Evolutionary conservation across 2,113 vertebrate species (phyloP), one percentile per base, ranked within the genome.

Genomic region (Sylvietta virens): DNA sequence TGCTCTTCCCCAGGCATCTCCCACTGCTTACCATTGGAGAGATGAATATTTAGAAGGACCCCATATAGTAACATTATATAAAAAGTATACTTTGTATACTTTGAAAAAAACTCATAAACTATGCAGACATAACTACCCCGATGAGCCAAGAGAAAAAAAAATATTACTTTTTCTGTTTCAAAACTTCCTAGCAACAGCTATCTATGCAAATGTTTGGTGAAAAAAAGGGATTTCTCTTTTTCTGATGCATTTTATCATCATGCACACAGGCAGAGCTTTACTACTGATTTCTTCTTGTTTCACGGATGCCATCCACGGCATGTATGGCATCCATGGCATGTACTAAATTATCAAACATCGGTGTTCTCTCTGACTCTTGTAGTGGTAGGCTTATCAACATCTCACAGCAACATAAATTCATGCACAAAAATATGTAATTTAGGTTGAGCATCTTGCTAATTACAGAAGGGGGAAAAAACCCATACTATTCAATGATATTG

Each of bases 381-480:
- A 76, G 24, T 37, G 10, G 10, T 11, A 48, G 12, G 10, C 3
- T 31, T 73, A 78, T 37, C 13, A 81, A 37, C 6, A 35, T 39
- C 66, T 82, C 40, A 51, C 13, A 77, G 13, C 23, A 83, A 72
- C 18, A 8, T 56, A 80, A 71, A 77, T 35, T 19, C 17, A 10
- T 24, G 18, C 33, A 35, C 11, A 86, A 80, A 88, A 71, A 22
- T 27, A 2, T 7, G 0, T 58, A 42, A 67, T 60, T 72, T 60
- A 33, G 56, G 11, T 60, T 21, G 3, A 80, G 5, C 15, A n/a
- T 50, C 57, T 53, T 60, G 5, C 4, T 80, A 76, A 72, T 77
- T 69, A 77, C 16, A 56, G 19, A 61, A 83, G 3, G 7, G 10
- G 3, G 0, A 1, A 1, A 24, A 27, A 62, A 13, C 2, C 19